Percentiles rank a stretch among this genome's conserved stretches.
These are phyloP conservation scores for Chrysaora quinquecirrha DNA, from an alignment of 30 jellyfish, hydroid and myxozoan species.

Conservation along the genomic window DNA sequence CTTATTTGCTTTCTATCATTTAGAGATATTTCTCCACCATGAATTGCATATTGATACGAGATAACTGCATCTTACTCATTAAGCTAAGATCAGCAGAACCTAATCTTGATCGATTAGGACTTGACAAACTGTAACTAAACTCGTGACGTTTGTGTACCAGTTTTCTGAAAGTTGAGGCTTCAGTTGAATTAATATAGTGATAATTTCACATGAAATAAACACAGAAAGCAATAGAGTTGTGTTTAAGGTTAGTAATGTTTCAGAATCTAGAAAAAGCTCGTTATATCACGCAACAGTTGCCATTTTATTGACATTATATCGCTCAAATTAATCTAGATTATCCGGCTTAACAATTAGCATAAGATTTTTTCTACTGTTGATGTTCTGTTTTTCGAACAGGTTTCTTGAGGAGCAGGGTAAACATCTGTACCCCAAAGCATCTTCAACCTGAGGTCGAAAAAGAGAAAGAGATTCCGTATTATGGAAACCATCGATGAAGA, in stretches of 20 bases:
- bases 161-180: neutral
- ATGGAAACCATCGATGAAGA: conserved; percentile 65
- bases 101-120: neutral
- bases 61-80: too few relatives aligned
- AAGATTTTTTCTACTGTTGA: conserved; percentile 39
- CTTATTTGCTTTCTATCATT: too few relatives aligned
- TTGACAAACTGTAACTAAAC: neutral
- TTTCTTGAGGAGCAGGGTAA: neutral
- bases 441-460: neutral
- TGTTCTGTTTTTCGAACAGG: conserved; percentile 7
- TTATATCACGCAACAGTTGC: neutral
- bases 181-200: neutral
- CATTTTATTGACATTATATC: neutral
- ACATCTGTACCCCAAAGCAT: neutral
- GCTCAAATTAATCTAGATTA: neutral
- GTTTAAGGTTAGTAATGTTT: neutral
- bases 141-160: neutral
- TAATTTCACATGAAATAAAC: neutral
- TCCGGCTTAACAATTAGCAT: conserved; percentile 49
- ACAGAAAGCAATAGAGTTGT: neutral
- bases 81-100: too few relatives aligned
- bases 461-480: neutral
- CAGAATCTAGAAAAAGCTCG: neutral
- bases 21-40: too few relatives aligned
- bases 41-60: too few relatives aligned